Conservation (phyloP, 2,113 vertebrate genomes). For the Percopsis transmontana region DNA sequence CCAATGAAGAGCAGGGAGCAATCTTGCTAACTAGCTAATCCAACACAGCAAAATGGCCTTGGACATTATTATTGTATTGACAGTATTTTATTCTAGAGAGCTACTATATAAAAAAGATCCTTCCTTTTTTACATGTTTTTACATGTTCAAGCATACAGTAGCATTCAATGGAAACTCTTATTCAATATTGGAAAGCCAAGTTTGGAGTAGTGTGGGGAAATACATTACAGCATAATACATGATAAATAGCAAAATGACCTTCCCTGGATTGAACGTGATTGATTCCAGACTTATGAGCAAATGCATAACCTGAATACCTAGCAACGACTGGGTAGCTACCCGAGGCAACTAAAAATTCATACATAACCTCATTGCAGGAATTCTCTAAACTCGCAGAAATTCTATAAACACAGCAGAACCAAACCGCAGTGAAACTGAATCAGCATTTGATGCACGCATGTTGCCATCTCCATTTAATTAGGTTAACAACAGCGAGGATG, state of each 20-base stretch:
- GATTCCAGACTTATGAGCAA: not conserved
- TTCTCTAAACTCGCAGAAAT: constrained; percentile 10
- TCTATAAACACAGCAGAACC: constrained; percentile 4
- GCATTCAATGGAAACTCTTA: too few species aligned
- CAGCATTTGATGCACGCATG: constrained; percentile 30
- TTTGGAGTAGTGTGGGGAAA: too few species aligned
- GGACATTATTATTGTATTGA: too few species aligned
- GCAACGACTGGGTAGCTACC: not conserved
- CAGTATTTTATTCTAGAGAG: too few species aligned
- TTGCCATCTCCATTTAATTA: constrained; percentile 60
- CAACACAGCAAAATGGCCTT: not conserved
- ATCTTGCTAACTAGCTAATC: constrained; percentile 36
- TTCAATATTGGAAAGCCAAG: too few species aligned
- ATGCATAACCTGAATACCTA: not conserved
- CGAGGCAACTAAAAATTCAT: too few species aligned
- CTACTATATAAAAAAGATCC: too few species aligned
- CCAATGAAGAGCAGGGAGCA: constrained; percentile 31
- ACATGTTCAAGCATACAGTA: too few species aligned
- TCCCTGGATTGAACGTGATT: not conserved
- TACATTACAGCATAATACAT: too few species aligned
- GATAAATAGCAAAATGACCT: too few species aligned
- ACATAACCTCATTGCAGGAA: not conserved
- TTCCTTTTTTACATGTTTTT: too few species aligned
- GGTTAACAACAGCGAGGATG: constrained; percentile 65
- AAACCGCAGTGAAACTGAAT: constrained; percentile 47